Conservation (phyloP, 2,113 vertebrate species). For the Chauna torquata region DNA sequence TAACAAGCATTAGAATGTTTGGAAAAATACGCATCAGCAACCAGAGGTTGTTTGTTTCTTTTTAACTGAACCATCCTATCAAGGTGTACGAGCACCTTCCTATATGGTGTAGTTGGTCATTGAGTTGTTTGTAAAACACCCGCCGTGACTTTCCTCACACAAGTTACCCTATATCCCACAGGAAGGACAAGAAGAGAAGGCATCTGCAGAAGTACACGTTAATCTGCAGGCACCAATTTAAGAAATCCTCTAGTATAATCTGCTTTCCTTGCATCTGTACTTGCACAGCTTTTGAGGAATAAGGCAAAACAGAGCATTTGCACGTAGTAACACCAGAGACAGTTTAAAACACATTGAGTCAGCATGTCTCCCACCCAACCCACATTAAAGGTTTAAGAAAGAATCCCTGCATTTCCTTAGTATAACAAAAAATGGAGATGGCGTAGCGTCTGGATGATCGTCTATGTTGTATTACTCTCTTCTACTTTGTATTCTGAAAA, state of each 20-base stretch:
- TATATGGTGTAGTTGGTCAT: background rate
- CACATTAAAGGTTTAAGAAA: background rate
- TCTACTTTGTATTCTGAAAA: background rate
- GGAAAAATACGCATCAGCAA: background rate
- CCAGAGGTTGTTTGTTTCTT: background rate
- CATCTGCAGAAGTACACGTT: background rate
- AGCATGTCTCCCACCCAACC: background rate
- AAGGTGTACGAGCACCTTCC: background rate
- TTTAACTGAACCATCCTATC: background rate
- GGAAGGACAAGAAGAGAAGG: background rate
- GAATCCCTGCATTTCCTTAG: background rate
- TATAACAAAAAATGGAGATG: background rate
- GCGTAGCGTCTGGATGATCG: background rate
- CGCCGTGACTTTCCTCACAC: background rate
- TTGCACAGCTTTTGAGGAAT: background rate
- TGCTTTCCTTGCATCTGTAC: background rate
- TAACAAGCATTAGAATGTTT: no score
- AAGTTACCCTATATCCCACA: background rate
- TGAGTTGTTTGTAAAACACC: background rate
- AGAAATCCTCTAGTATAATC: background rate
- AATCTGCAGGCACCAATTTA: background rate
- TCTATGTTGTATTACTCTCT: background rate
- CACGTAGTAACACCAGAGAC: background rate
- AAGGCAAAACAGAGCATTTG: background rate
- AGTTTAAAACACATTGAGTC: background rate